Evolutionary conservation across 2,888 invertebrate genomes (phyloP).

Genomic region (Rotaria sp.): DNA sequence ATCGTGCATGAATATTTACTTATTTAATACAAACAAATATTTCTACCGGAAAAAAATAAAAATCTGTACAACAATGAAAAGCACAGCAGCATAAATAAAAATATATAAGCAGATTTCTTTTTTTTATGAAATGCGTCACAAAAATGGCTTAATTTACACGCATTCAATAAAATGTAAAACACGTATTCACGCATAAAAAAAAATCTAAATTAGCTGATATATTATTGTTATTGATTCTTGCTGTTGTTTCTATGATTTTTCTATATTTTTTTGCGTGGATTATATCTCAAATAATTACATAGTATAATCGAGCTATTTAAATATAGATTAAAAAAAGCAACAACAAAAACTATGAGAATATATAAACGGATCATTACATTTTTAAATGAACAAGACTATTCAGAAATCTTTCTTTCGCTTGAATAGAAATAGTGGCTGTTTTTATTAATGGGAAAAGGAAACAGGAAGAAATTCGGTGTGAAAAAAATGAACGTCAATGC

Average conservation of each 20-base stretch:
- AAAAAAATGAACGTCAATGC: background rate
- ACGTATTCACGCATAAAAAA: background rate
- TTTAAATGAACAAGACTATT: background rate
- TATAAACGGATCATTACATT: background rate
- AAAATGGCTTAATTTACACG: background rate
- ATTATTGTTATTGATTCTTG: background rate
- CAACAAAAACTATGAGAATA: background rate
- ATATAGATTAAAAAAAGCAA: background rate
- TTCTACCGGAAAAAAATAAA: background rate
- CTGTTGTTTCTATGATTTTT: background rate
- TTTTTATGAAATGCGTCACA: background rate
- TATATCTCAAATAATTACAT: background rate
- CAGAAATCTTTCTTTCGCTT: background rate
- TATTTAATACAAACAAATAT: background rate
- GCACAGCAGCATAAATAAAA: background rate
- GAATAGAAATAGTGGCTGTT: background rate
- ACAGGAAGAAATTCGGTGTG: constrained; percentile 9
- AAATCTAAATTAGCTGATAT: background rate
- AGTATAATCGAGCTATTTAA: background rate
- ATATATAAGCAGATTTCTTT: background rate
- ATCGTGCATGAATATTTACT: background rate
- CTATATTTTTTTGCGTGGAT: background rate
- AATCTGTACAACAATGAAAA: background rate
- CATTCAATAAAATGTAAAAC: background rate
- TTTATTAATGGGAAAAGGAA: constrained; percentile 8